These are phyloP conservation scores for Peribatodes rhomboidaria DNA, from an alignment of 2,888 invertebrate genomes.

Conservation along the genomic window DNA sequence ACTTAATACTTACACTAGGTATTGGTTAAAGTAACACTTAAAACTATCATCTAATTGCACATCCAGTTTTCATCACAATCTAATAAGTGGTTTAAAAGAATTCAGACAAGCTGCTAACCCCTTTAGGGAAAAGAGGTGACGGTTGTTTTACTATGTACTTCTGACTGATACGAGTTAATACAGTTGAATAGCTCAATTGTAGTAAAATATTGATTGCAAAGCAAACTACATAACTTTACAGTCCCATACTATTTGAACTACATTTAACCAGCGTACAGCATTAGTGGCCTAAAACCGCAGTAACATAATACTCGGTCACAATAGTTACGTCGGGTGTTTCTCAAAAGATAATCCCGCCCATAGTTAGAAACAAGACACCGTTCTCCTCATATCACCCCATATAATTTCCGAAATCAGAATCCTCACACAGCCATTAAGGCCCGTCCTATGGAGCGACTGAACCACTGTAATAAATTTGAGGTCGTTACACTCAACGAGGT, in stretches of 20 bases:
- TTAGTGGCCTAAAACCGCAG: background rate
- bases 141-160: too few relatives aligned
- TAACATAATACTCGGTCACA: background rate
- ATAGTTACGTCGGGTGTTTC: background rate
- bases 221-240: too few relatives aligned
- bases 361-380: conserved; percentile 5
- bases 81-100: too few relatives aligned
- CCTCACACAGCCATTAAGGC: conserved; percentile 35
- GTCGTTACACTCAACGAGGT: conserved; percentile 65
- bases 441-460: conserved; percentile 36
- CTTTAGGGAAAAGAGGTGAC: too few relatives aligned
- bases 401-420: conserved; percentile 40
- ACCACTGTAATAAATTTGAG: conserved; percentile 61
- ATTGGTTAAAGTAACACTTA: too few relatives aligned
- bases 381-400: conserved; percentile 18
- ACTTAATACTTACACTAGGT: too few relatives aligned
- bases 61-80: too few relatives aligned
- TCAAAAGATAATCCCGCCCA: conserved; percentile 14
- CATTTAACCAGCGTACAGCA: background rate
- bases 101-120: too few relatives aligned
- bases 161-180: too few relatives aligned
- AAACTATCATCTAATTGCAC: too few relatives aligned
- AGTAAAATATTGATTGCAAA: too few relatives aligned
- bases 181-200: too few relatives aligned
- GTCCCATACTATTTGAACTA: background rate